Conservation (phyloP, 2,113 vertebrate species). For the Pomatorhinus ruficollis region DNA sequence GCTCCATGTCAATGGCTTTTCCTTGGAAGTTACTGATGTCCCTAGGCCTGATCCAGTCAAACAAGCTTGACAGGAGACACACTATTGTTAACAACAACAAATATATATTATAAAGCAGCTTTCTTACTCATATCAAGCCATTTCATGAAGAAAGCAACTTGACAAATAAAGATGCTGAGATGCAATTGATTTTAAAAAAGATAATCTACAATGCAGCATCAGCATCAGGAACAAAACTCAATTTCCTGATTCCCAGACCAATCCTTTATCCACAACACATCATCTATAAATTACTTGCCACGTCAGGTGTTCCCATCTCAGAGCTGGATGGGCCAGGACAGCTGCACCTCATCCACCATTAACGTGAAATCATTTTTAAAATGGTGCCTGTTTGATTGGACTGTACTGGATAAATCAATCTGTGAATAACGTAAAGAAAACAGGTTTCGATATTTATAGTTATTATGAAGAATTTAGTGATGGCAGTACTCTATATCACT, state of each 20-base stretch:
- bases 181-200: neutral
- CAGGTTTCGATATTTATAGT: neutral
- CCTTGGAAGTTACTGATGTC: neutral
- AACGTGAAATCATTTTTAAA: neutral
- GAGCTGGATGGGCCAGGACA: neutral
- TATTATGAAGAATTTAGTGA: conserved; percentile 6
- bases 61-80: neutral
- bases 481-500: conserved; percentile 14
- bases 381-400: neutral
- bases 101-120: neutral
- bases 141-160: neutral
- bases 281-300: neutral
- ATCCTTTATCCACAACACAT: neutral
- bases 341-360: neutral
- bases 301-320: neutral
- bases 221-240: neutral
- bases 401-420: neutral
- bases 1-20: neutral
- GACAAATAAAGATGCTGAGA: neutral
- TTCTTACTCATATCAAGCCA: neutral
- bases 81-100: neutral
- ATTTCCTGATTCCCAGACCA: neutral
- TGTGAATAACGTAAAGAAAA: neutral
- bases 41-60: neutral
- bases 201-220: neutral